Evolutionary conservation across 1,140 invertebrate species (phyloP).

Genomic region (Phocides pigmalion): DNA sequence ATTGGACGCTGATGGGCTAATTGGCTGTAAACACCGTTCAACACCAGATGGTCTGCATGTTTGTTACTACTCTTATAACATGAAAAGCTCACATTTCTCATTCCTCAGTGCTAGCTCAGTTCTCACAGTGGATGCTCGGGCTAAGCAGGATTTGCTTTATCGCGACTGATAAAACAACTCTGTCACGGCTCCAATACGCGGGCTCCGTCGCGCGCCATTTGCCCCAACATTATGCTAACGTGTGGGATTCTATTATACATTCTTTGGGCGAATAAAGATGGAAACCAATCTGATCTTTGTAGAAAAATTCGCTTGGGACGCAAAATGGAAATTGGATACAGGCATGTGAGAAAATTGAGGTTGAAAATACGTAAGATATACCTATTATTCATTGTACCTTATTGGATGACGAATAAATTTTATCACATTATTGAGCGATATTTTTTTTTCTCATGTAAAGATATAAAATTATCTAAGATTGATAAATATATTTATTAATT

Average conservation of each 20-base stretch:
- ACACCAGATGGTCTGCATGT: no score
- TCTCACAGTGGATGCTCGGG: conserved; percentile 19
- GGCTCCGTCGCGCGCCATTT: conserved; percentile 61
- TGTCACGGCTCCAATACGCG: conserved; percentile 67
- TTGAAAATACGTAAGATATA: neutral
- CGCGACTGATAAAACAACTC: conserved; percentile 71
- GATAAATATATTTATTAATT: no score
- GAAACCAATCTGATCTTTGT: conserved; percentile 24
- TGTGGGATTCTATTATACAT: conserved; percentile 62
- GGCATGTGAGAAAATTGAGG: conserved; percentile 1
- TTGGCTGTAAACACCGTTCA: no score
- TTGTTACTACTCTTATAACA: no score
- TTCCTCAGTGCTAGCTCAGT: neutral
- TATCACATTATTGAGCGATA: no score
- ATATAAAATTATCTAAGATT: no score
- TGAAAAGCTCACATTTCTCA: no score
- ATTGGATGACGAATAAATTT: no score
- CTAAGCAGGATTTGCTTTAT: conserved; percentile 59
- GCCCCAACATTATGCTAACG: conserved; percentile 68
- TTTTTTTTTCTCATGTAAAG: no score
- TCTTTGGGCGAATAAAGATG: conserved; percentile 40
- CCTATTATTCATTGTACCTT: no score
- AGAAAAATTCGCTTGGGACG: conserved; percentile 13
- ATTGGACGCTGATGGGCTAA: no score
- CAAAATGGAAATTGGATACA: conserved; percentile 14